Evolutionary conservation across 2,888 invertebrate genomes (phyloP).

Genomic region (Craniophora ligustri): DNA sequence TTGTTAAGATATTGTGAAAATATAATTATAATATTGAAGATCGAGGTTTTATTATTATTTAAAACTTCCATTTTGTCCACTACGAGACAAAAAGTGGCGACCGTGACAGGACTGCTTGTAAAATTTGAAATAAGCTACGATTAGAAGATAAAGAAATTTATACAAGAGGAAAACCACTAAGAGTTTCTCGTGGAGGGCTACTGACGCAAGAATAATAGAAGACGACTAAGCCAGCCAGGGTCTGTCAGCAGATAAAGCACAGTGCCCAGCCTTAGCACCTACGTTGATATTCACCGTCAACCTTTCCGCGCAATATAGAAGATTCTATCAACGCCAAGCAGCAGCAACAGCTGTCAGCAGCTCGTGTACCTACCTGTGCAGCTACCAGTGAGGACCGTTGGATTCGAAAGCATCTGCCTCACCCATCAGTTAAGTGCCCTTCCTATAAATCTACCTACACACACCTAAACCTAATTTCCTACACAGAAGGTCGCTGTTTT

Average conservation of each 20-base stretch:
- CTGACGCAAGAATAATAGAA: constrained; percentile 1
- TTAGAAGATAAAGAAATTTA: not conserved
- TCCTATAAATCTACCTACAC: not conserved
- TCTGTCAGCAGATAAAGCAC: not conserved
- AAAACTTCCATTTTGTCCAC: not conserved
- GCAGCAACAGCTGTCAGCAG: too few relatives aligned
- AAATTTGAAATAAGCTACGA: not conserved
- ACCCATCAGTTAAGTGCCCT: constrained; percentile 3
- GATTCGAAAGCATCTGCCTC: not conserved
- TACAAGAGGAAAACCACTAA: not conserved
- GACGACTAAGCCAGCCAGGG: constrained; percentile 1
- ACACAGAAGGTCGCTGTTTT: not conserved
- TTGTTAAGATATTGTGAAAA: too few relatives aligned
- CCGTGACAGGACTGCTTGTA: not conserved
- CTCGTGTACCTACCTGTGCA: constrained; percentile 1
- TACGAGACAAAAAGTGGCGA: not conserved
- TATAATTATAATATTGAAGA: not conserved
- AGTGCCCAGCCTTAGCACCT: not conserved
- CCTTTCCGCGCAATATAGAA: not conserved
- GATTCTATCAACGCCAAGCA: not conserved
- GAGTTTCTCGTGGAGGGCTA: not conserved
- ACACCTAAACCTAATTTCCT: not conserved
- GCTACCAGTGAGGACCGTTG: constrained; percentile 1
- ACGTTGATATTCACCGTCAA: constrained; percentile 1
- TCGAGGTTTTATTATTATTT: not conserved